These are phyloP conservation scores for Pseudorectes ferrugineus DNA, from an alignment of 2,113 vertebrate species.

Conservation along the genomic window DNA sequence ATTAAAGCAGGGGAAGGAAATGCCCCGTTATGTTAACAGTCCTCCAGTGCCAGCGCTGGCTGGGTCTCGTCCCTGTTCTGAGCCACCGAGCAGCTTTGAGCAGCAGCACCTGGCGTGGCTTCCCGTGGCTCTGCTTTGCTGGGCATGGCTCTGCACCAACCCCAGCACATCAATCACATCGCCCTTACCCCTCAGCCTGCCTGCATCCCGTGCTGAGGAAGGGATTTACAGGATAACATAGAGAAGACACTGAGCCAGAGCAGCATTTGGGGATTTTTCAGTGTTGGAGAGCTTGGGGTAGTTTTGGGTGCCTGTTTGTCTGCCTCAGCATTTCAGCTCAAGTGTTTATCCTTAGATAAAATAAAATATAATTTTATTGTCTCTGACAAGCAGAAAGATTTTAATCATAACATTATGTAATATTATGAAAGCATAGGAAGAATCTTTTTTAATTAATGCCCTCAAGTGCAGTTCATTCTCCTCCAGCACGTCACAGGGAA, in stretches of 20 bases:
- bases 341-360: neutral
- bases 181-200: neutral
- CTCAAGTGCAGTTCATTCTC: neutral
- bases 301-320: neutral
- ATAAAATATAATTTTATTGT: neutral
- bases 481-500: neutral
- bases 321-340: neutral
- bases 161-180: too few relatives aligned
- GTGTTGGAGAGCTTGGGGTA: neutral
- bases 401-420: neutral
- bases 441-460: neutral
- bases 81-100: neutral
- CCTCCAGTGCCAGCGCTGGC: neutral
- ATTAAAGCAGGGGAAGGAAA: neutral
- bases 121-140: neutral
- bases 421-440: neutral
- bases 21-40: accelerated
- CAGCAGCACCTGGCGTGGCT: neutral
- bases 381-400: neutral
- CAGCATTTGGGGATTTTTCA: neutral
- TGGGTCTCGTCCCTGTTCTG: neutral
- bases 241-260: neutral
- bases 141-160: too few relatives aligned
- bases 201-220: neutral
- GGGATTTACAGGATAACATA: neutral